A percentile compares a stretch with the other conserved stretches of the same genome.
These are phyloP conservation scores for Elanoides forficatus DNA, from an alignment of 2,113 vertebrate genomes.

Conservation along the genomic window DNA sequence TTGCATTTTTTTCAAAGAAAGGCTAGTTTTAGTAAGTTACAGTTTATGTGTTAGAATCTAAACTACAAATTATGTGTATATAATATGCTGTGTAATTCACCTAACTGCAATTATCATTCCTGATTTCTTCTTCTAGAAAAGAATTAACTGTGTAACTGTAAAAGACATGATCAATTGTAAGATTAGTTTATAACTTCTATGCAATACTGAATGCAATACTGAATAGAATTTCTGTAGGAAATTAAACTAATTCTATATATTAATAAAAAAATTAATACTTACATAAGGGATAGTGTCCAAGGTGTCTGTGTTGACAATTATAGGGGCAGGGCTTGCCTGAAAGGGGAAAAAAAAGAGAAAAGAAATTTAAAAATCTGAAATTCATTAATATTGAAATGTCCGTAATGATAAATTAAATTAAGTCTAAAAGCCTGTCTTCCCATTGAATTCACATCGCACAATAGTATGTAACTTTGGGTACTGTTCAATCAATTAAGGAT, in stretches of 20 bases:
- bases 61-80: background rate
- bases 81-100: background rate
- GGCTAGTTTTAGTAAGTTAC: background rate
- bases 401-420: background rate
- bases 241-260: background rate
- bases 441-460: background rate
- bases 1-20: background rate
- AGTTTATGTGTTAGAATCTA: background rate
- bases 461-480: background rate
- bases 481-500: background rate
- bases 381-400: background rate
- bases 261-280: conserved; percentile 71
- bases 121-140: background rate
- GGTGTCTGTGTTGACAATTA: conserved; percentile 97
- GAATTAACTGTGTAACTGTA: background rate
- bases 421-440: background rate
- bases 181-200: background rate
- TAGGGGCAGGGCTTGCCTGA: conserved; percentile 93
- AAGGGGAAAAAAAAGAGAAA: background rate
- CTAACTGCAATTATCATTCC: background rate
- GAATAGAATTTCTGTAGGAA: background rate
- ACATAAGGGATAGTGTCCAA: conserved; percentile 95
- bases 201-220: background rate
- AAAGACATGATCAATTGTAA: background rate
- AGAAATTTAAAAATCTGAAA: background rate